Evolutionary conservation across 2,888 invertebrate species (phyloP), one percentile per base, ranked within the genome.

Genomic region (Acrocera orbiculus): DNA sequence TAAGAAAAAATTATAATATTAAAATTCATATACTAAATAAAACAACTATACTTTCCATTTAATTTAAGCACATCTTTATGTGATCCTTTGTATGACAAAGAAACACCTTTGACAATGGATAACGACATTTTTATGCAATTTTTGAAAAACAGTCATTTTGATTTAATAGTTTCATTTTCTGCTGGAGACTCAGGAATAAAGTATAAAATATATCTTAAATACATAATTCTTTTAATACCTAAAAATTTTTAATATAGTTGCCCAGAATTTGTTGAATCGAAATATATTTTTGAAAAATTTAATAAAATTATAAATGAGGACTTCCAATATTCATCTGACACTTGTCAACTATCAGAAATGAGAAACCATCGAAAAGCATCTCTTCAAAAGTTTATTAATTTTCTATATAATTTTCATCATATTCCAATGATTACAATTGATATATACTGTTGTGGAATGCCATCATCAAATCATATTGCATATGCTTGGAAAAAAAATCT

Each of bases 361-460:
- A 23, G 6, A 25, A 30, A 23, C 5, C n/a, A 15, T 13, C 35
- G 54, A 55, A 27, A 46, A 44, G 5, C 50, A 54, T 16, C 37
- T 47, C 4, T 48, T 67, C 32, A 65, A 65, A 1, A 61, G 67
- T 22, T 47, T 72, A 68, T 69, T 5, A 72, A 69, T 52, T 57
- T 66, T 33, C 51, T 82, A 11, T 69, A 67, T 41, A 67, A 70
- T 17, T 64, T 70, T 46, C 77, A 68, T 45, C 64, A 69, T 32
- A 64, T 70, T 2, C 76, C 81, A 1, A 62, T 80, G 51, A 63
- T 79, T 30, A 73, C 78, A 0, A 66, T 76, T 4, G 77, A 81
- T 13, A 54, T 89, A 16, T 75, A 76, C 34, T 89, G 89, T 48
- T 89, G 89, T 51, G 78, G 78, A 45, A 82, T 81, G 68, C 87